phyloP scores from a whole-genome alignment of 2,113 vertebrate genomes.

The Pao palembangensis region DNA sequence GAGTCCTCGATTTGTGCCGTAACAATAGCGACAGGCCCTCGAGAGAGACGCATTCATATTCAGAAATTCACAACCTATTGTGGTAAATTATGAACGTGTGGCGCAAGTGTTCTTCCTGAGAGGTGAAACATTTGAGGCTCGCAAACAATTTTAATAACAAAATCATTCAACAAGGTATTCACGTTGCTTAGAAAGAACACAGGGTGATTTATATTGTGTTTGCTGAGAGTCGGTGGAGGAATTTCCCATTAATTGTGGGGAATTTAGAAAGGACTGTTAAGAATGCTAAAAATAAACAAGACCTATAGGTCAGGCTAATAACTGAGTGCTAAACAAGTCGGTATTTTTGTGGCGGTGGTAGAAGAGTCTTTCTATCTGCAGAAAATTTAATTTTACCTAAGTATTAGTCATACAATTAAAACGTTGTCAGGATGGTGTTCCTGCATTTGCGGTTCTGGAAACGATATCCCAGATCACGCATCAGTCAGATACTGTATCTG shows the following conservation, averaged over 20 bases:
- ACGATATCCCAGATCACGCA: conserved; percentile 57
- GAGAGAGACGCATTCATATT: conserved; percentile 55
- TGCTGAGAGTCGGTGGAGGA: neutral
- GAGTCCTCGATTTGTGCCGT: conserved; percentile 66
- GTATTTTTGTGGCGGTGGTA: too few relatives aligned
- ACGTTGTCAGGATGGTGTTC: neutral
- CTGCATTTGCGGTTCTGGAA: conserved; percentile 25
- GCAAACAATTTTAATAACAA: conserved; percentile 21
- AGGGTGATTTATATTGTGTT: neutral
- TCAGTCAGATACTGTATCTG: conserved; percentile 56
- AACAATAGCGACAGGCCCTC: conserved; percentile 54
- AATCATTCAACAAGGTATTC: conserved; percentile 1
- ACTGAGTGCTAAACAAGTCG: too few relatives aligned
- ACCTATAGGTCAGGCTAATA: too few relatives aligned
- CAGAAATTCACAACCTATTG: conserved; percentile 49
- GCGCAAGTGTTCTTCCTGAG: neutral
- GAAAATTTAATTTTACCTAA: conserved; percentile 6
- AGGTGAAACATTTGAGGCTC: conserved; percentile 24
- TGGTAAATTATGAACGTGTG: conserved; percentile 45
- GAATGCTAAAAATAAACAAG: neutral
- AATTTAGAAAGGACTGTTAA: conserved; percentile 1
- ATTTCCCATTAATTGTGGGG: conserved; percentile 8
- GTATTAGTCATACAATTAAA: too few relatives aligned
- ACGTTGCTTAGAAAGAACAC: neutral
- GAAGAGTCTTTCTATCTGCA: neutral